A percentile compares a stretch with the other conserved stretches of the same genome.
These are phyloP conservation scores for Amiota communis DNA, from an alignment of 2,888 invertebrate species.

Conservation along the genomic window DNA sequence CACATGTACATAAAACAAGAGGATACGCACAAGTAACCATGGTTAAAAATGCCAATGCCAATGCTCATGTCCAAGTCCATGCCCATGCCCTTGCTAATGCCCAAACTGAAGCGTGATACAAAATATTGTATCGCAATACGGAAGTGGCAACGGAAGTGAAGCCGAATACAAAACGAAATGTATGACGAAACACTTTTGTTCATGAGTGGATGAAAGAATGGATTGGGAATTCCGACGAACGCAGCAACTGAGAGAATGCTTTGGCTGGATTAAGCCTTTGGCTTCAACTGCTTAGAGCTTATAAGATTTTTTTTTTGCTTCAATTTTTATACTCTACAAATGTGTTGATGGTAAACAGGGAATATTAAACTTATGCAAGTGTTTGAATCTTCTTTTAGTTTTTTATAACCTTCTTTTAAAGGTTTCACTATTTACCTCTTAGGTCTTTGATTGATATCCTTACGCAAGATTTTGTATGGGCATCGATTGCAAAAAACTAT, in stretches of 20 bases:
- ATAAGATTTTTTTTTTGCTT: slow-evolving; percentile 39
- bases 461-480: no score
- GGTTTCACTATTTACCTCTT: no score
- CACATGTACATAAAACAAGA: neutral
- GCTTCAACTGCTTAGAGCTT: slow-evolving; percentile 36
- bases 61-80: neutral
- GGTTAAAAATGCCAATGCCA: slow-evolving; percentile 51
- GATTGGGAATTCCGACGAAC: neutral
- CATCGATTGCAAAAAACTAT: no score
- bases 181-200: slow-evolving; percentile 9
- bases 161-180: neutral
- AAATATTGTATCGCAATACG: neutral
- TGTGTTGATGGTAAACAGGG: no score
- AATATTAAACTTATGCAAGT: no score
- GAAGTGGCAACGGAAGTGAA: slow-evolving; percentile 6
- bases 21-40: slow-evolving; percentile 51
- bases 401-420: no score
- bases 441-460: no score
- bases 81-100: no score
- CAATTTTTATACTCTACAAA: no score
- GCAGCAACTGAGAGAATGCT: slow-evolving; percentile 36
- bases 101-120: no score
- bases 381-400: no score
- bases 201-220: neutral
- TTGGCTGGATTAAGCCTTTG: slow-evolving; percentile 61